phyloP scores from a whole-genome alignment of 2,888 invertebrate species.

The Alsophila aescularia region DNA sequence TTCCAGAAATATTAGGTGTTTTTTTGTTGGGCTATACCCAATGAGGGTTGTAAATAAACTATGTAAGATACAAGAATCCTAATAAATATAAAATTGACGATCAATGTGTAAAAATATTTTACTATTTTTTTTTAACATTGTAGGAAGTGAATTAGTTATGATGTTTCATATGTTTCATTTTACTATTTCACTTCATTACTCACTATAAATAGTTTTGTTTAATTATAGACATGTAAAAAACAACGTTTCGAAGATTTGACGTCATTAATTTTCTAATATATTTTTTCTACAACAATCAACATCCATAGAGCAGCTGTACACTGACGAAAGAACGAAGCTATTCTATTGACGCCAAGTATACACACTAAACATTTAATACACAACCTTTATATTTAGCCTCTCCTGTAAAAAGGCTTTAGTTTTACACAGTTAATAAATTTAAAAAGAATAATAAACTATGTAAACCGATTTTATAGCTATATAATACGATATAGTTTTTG shows the following conservation, averaged over 20 bases:
- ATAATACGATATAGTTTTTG: slow-evolving; percentile 12
- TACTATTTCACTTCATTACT: background rate
- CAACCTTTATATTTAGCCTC: slow-evolving; percentile 66
- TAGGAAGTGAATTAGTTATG: no score
- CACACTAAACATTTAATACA: slow-evolving; percentile 47
- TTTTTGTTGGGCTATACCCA: no score
- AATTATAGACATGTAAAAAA: slow-evolving; percentile 1
- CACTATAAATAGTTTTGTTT: background rate
- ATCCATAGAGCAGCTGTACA: slow-evolving; percentile 17
- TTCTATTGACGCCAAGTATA: slow-evolving; percentile 19
- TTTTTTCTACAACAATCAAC: slow-evolving; percentile 23
- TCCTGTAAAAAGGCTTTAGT: slow-evolving; percentile 18
- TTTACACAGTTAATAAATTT: background rate
- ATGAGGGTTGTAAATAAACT: background rate
- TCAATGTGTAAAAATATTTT: slow-evolving; percentile 7
- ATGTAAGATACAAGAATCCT: background rate
- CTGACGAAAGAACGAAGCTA: slow-evolving; percentile 1
- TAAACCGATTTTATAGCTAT: slow-evolving; percentile 37
- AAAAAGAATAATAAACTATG: slow-evolving; percentile 4
- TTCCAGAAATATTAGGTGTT: no score
- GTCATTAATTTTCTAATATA: slow-evolving; percentile 1
- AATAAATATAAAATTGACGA: slow-evolving; percentile 13
- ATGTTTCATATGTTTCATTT: background rate
- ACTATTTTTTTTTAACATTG: background rate
- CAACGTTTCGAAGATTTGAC: background rate